A percentile compares a stretch with the other conserved stretches of the same genome.
Conservation (phyloP, 2,888 invertebrate species). For the Scrobipalpa atriplicella region DNA sequence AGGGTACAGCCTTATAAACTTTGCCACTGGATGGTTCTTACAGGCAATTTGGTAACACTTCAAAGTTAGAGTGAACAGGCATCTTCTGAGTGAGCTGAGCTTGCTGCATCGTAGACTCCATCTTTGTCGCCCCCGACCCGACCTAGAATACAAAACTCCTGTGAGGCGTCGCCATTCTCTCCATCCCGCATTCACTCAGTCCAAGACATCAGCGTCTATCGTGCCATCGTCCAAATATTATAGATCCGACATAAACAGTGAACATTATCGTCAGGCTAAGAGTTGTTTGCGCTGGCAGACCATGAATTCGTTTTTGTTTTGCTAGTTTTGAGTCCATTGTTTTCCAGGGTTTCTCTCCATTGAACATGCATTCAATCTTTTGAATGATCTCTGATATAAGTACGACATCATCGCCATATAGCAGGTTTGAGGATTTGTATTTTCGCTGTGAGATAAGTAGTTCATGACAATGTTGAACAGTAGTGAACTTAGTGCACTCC, state of each 20-base stretch:
- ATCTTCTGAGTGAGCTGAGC: too few species aligned
- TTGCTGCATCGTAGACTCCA: too few species aligned
- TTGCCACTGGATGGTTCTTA: too few species aligned
- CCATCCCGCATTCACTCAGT: neutral
- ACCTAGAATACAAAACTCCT: neutral
- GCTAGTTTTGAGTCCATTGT: slow-evolving; percentile 4
- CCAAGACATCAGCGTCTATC: neutral
- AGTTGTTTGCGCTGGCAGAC: neutral
- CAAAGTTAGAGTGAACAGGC: too few species aligned
- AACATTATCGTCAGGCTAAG: neutral
- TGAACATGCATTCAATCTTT: neutral
- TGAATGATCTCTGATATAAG: neutral
- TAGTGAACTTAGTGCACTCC: slow-evolving; percentile 14
- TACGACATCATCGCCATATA: slow-evolving; percentile 18
- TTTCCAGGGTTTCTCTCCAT: slow-evolving; percentile 6
- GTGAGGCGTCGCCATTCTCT: neutral
- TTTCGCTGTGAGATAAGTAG: neutral
- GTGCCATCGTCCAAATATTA: neutral
- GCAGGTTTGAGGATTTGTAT: slow-evolving; percentile 4
- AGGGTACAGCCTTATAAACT: too few species aligned
- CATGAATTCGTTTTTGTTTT: neutral
- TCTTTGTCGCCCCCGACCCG: too few species aligned
- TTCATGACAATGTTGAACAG: slow-evolving; percentile 17
- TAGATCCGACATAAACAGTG: neutral
- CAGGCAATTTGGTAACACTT: too few species aligned